Base-by-base conservation (phyloP, 2,113 vertebrate genomes). In the Stigmatopora nigra region DNA sequence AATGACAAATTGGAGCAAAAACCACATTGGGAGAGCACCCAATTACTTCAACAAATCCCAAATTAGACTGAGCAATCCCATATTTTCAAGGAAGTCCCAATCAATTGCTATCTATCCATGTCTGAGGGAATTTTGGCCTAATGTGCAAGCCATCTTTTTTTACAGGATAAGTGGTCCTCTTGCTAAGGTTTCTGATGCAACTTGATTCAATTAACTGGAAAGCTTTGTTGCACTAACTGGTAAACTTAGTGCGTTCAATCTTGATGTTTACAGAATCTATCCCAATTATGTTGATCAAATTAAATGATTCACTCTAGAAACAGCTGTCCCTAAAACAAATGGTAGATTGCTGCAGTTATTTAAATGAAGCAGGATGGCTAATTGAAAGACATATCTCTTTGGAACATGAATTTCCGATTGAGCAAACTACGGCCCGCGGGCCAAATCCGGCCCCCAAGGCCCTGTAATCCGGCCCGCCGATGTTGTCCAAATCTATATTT, bases 201-300 rank as follows among this genome's bases (percentile, higher is more conserved):
- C 77, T 77, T 88, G 83, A 91, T 91, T 91, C 87, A 85, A 91
- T 91, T 91, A 91, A 51, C 68, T 81, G 84, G 87, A 89, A 91
- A 90, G 87, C 83, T 80, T 87, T 81, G 85, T 88, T 86, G 79
- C 78, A 84, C 84, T 86, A 88, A 89, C 86, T 84, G 88, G 89
- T 86, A 88, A 86, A 87, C 86, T 89, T 89, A 86, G 83, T 78
- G 86, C 86, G 74, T 88, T 90, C 88, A 90, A 91, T 90, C 88
- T 90, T 90, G 87, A 91, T 91, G 88, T 91, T 91, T 90, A 88
- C 87, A 57, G 83, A 91, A 90, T 91, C 87, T 87, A 90, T 89
- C 83, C 86, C 84, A 90, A 91, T 91, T 91, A 90, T 72, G 77
- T 49, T 90, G 84, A 91, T 91, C 84, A 84, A 90, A 90, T 91